phyloP scores from a whole-genome alignment of 2,888 invertebrate species.

The Lymantria dispar region DNA sequence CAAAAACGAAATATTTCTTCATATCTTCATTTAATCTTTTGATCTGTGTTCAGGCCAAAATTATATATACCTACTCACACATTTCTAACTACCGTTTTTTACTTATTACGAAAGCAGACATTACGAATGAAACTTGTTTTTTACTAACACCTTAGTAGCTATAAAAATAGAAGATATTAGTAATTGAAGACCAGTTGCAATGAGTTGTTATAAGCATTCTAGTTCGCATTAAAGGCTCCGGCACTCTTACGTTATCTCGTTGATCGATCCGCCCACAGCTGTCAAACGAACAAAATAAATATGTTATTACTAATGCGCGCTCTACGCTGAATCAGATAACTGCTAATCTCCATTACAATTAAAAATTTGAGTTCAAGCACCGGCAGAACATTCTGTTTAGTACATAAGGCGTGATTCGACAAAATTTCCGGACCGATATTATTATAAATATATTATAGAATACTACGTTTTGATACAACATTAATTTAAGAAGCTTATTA shows the following conservation, averaged over 20 bases:
- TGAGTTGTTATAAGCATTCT: conserved; percentile 45
- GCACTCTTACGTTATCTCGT: conserved; percentile 55
- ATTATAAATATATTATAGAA: too few species aligned
- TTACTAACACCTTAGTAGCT: conserved; percentile 29
- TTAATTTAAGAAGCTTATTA: too few species aligned
- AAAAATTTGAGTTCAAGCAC: conserved; percentile 67
- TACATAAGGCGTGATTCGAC: conserved; percentile 43
- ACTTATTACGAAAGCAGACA: conserved; percentile 6
- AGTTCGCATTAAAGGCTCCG: conserved; percentile 52
- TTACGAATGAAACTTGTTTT: conserved; percentile 21
- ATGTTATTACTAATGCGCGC: conserved; percentile 78
- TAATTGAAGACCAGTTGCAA: conserved; percentile 63
- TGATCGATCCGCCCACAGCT: conserved; percentile 75
- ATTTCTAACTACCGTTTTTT: conserved; percentile 5
- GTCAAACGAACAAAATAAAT: conserved; percentile 79
- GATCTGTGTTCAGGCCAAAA: too few species aligned
- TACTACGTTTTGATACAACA: too few species aligned
- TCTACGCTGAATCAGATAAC: conserved; percentile 72
- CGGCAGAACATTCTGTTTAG: conserved; percentile 42
- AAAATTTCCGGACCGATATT: conserved; percentile 25
- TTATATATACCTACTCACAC: too few species aligned
- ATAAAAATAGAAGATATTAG: conserved; percentile 22
- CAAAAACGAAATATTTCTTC: too few species aligned
- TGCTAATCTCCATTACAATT: conserved; percentile 79
- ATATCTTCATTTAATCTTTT: too few species aligned